Conservation (phyloP, 2,888 invertebrate genomes). For the Nomada flava region DNA sequence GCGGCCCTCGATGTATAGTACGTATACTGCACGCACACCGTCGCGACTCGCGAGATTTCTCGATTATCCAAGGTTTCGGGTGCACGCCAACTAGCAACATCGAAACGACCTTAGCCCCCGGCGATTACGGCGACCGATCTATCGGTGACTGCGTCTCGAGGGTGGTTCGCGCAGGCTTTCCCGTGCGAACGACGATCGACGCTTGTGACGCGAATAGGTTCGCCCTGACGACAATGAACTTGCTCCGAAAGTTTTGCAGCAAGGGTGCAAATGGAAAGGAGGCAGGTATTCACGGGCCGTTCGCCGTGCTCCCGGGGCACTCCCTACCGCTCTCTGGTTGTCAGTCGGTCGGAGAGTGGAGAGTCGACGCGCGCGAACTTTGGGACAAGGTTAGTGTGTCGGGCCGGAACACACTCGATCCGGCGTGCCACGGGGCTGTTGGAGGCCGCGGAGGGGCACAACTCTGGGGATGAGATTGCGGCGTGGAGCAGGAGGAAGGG, state of each 20-base stretch:
- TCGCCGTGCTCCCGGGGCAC: slow-evolving; percentile 26
- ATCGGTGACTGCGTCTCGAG: not conserved
- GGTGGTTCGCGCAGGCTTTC: not conserved
- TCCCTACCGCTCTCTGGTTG: too few relatives aligned
- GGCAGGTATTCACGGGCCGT: slow-evolving; percentile 23
- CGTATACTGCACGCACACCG: too few relatives aligned
- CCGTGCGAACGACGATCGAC: slow-evolving; percentile 38
- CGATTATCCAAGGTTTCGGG: too few relatives aligned
- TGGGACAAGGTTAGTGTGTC: slow-evolving; percentile 80
- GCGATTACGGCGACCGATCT: slow-evolving; percentile 28
- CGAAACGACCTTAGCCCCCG: not conserved
- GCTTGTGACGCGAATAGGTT: slow-evolving; percentile 34
- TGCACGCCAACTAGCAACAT: too few relatives aligned
- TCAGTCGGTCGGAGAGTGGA: slow-evolving; percentile 6
- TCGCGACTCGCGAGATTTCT: too few relatives aligned
- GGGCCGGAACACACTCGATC: slow-evolving; percentile 68
- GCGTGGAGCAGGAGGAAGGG: slow-evolving; percentile 7
- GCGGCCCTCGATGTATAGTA: too few relatives aligned
- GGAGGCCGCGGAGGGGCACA: slow-evolving; percentile 6
- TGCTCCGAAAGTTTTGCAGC: slow-evolving; percentile 62
- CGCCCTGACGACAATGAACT: slow-evolving; percentile 67
- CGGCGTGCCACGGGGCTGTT: slow-evolving; percentile 47
- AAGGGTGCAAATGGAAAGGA: slow-evolving; percentile 46
- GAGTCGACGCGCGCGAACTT: slow-evolving; percentile 61
- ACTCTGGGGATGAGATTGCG: not conserved